Evolutionary conservation across 2,113 vertebrate genomes (phyloP), one percentile per base, ranked within the genome.

Genomic region (Muntiacus muntjak): DNA sequence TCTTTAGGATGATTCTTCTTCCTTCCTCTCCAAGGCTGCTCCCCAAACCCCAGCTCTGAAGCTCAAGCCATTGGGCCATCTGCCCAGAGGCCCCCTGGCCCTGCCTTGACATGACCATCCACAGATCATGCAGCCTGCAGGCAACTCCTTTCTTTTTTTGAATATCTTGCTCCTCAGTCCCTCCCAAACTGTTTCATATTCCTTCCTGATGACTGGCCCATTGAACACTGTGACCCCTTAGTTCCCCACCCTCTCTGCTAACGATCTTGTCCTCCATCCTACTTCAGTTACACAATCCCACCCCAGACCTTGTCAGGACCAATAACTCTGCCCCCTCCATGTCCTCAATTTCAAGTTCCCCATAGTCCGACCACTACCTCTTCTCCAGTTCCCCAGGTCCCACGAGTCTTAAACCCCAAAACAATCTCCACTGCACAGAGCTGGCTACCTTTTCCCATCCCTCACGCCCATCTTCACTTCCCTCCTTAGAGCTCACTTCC

Each of bases 271-370:
- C 16, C 54, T 54, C 52, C n/a, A n/a, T 40, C 19, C 45, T 28
- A 15, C 36, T 33, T 62, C 55, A 40, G 83, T 1, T 23, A 21
- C 54, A n/a, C 7, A 50, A 2, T 8, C 6, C 14, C 14, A 50
- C 55, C 21, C 30, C n/a, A 84, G 16, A 54, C 30, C 58, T 54
- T 45, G 47, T 26, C 58, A 50, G 50, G 26, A 25, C n/a, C 47
- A 28, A 5, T 28, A 17, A 43, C 16, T 15, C 54, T 15, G 50
- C 4, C 26, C 6, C 6, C 5, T 40, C 76, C 7, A 1, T 0
- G 11, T 64, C 40, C 89, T 86, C 76, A 23, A 33, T 43, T 26
- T 33, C 25, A 67, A 74, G 33, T 17, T 64, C 11, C 64, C 43
- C 33, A 17, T 8, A 40, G 47, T 47, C 78, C 16, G 52, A 11